Base-by-base conservation (phyloP, 2,113 vertebrate species). In the Excalfactoria chinensis region DNA sequence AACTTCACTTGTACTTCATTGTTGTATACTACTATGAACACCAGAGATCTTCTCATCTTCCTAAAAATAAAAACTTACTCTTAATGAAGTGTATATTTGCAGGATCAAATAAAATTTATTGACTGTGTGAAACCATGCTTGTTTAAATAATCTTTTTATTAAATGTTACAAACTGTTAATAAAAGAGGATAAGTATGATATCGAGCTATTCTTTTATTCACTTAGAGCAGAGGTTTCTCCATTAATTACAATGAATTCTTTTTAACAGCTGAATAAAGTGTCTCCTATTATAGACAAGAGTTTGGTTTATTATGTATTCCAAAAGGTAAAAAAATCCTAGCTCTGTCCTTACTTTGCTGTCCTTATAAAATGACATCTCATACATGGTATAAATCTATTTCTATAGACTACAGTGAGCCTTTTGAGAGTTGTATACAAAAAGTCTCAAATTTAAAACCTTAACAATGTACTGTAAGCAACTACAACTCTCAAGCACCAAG, bases 131-230 rank as follows among this genome's bases (percentile, higher is more conserved):
- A 86, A 55, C 5, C 1, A 28, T 1, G 37, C 64, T 59, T 63
- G 40, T 67, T 67, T 55, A n/a, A 68, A 41, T 0, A 88, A 66
- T 26, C 0, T 46, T 80, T 73, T 46, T 11, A 41, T 40, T 63
- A 83, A 63, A 46, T 70, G 1, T 30, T 67, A 8, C 15, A 23
- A 37, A 4, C 1, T 67, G 72, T 66, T 13, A 25, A 5, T 22
- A 22, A 55, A 59, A 59, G 4, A 1, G 2, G 3, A 1, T 4
- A 44, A 48, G 7, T n/a, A 40, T 58, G 15, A 72, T 35, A 30
- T 91, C 23, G 73, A 41, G 1, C 1, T 66, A 2, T 43, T 75
- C 16, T 63, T 5, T 22, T 59, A 35, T 7, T 56, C 4, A 66
- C 8, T 60, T 15, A 62, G 16, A 90, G 5, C 13, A 46, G 26